Conservation (phyloP, 2,797 vertebrate genomes). For the Agapornis canus region DNA sequence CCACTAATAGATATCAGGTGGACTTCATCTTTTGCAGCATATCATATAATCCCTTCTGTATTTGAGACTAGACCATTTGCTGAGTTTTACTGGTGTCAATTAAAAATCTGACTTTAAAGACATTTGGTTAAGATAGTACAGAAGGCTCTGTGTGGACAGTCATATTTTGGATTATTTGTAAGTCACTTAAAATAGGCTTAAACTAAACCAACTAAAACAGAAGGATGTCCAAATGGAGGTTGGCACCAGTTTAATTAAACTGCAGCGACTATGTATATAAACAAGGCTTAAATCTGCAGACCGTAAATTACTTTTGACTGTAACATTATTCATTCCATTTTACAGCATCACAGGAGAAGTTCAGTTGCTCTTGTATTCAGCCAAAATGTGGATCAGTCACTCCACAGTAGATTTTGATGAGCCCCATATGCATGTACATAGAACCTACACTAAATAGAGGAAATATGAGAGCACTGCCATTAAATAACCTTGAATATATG, state of each 20-base stretch:
- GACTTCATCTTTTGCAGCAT: background rate
- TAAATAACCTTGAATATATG: slow-evolving; percentile 13
- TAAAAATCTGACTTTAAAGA: slow-evolving; percentile 28
- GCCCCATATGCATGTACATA: background rate
- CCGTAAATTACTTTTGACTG: slow-evolving; percentile 63
- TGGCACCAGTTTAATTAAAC: slow-evolving; percentile 67
- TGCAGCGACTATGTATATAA: slow-evolving; percentile 46
- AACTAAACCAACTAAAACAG: slow-evolving; percentile 51
- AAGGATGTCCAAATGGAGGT: slow-evolving; percentile 49
- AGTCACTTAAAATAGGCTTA: slow-evolving; percentile 46
- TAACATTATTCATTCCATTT: slow-evolving; percentile 57
- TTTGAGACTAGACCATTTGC: background rate
- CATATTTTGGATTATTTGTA: slow-evolving; percentile 21
- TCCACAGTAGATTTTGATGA: slow-evolving; percentile 23
- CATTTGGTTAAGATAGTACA: background rate
- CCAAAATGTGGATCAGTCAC: slow-evolving; percentile 50
- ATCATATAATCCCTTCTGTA: background rate
- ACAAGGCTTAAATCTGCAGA: slow-evolving; percentile 60
- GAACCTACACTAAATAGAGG: background rate
- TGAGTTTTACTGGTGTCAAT: background rate
- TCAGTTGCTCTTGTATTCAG: slow-evolving; percentile 32
- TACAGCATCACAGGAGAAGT: slow-evolving; percentile 37
- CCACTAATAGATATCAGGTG: slow-evolving; percentile 33
- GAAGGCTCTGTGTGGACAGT: background rate
- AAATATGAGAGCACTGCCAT: background rate